Conservation (phyloP, 2,888 invertebrate species). For the Zootermopsis nevadensis region DNA sequence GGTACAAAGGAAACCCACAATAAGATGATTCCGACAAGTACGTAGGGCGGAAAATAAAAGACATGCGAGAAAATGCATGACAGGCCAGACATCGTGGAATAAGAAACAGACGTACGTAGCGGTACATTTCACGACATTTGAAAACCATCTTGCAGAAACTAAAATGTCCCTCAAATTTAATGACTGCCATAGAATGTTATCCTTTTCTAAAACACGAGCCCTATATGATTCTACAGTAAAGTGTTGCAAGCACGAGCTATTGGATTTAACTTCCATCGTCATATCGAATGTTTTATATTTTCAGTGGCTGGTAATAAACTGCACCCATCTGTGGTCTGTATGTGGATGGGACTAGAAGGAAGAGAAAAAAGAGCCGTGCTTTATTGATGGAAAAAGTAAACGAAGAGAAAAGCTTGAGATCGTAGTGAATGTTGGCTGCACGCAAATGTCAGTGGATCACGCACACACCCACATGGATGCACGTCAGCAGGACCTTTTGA, state of each 20-base stretch:
- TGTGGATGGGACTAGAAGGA: background rate
- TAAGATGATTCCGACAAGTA: too few species aligned
- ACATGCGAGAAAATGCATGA: too few species aligned
- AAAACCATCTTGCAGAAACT: too few species aligned
- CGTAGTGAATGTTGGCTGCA: slow-evolving; percentile 6
- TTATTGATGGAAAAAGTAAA: slow-evolving; percentile 37
- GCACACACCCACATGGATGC: slow-evolving; percentile 15
- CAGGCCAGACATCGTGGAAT: too few species aligned
- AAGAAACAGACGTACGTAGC: too few species aligned
- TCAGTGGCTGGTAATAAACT: background rate
- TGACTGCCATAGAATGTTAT: too few species aligned
- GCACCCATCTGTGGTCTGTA: background rate
- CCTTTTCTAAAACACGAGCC: too few species aligned
- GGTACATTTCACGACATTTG: too few species aligned
- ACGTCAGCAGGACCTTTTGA: slow-evolving; percentile 1
- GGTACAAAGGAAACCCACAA: too few species aligned
- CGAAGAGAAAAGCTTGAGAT: slow-evolving; percentile 25
- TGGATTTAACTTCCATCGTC: background rate
- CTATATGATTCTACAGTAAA: too few species aligned
- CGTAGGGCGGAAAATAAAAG: too few species aligned
- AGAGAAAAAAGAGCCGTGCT: slow-evolving; percentile 5
- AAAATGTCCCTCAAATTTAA: too few species aligned
- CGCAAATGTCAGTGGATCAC: slow-evolving; percentile 40
- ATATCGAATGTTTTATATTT: background rate
- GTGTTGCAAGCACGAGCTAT: background rate